phyloP scores from a whole-genome alignment of 2,113 vertebrate genomes.

The Peromyscus polionotus region DNA sequence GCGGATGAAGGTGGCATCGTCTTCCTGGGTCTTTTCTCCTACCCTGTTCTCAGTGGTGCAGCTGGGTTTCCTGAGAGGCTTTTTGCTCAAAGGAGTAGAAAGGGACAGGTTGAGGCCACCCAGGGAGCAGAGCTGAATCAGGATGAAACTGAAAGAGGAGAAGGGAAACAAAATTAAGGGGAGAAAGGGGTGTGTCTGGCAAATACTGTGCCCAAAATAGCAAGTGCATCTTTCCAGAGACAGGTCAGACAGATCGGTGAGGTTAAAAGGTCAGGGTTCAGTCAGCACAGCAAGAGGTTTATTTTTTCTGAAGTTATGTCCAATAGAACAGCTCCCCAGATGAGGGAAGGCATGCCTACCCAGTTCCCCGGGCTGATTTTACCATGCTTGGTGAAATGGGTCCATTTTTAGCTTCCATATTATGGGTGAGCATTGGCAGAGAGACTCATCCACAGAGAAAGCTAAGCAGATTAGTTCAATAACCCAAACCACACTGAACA shows the following conservation, averaged over 20 bases:
- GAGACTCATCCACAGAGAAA: neutral
- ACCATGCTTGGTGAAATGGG: neutral
- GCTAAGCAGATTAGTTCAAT: neutral
- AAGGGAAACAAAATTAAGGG: neutral
- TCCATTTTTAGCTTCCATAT: neutral
- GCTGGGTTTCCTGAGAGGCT: conserved; percentile 87
- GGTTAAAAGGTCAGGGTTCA: neutral
- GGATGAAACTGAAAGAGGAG: conserved; percentile 46
- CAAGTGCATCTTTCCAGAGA: neutral
- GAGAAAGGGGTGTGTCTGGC: neutral
- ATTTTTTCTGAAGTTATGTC: neutral
- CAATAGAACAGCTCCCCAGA: neutral
- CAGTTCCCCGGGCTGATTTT: neutral
- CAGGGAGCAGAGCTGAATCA: conserved; percentile 70
- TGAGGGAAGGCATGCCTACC: neutral
- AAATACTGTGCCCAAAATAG: neutral
- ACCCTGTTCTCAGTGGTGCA: conserved; percentile 90
- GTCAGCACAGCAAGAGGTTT: neutral
- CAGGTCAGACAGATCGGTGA: neutral
- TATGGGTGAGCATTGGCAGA: neutral
- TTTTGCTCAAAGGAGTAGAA: conserved; percentile 58
- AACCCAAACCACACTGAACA: neutral
- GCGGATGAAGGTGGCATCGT: conserved; percentile 98
- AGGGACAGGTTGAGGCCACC: conserved; percentile 80
- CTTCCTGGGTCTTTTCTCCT: conserved; percentile 90